Percentiles rank a stretch among this genome's conserved stretches.
phyloP scores from a whole-genome alignment of 2,113 vertebrate genomes.

The Neoarius graeffei region DNA sequence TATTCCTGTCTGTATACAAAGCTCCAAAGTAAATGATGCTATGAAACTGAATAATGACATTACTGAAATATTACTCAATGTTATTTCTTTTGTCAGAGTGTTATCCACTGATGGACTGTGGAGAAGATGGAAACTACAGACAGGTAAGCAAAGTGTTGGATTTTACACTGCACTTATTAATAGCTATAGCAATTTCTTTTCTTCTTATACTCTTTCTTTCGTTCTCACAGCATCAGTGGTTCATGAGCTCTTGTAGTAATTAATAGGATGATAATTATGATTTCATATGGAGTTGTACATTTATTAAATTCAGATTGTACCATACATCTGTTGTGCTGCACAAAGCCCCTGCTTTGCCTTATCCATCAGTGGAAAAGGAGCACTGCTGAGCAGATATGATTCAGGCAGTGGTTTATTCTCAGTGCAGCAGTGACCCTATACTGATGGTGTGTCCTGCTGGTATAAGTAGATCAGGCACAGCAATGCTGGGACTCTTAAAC shows the following conservation, averaged over 20 bases:
- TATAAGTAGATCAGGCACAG: neutral
- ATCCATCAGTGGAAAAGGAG: no score
- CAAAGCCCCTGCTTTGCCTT: no score
- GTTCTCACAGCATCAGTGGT: neutral
- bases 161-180: neutral
- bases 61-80: neutral
- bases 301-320: no score
- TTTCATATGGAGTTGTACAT: neutral
- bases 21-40: no score
- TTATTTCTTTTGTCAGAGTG: slow-evolving; percentile 30
- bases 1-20: no score
- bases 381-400: neutral
- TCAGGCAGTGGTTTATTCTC: neutral
- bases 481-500: no score
- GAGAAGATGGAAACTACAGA: slow-evolving; percentile 30
- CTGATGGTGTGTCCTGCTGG: neutral
- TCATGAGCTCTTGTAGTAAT: neutral
- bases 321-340: no score
- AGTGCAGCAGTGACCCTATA: neutral
- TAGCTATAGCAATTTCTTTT: neutral
- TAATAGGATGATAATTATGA: neutral
- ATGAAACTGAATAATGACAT: neutral
- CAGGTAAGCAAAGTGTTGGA: neutral
- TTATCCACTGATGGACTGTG: slow-evolving; percentile 39
- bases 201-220: neutral